phyloP scores from a whole-genome alignment of 1,140 invertebrate species.

The Gonioctena quinquepunctata region DNA sequence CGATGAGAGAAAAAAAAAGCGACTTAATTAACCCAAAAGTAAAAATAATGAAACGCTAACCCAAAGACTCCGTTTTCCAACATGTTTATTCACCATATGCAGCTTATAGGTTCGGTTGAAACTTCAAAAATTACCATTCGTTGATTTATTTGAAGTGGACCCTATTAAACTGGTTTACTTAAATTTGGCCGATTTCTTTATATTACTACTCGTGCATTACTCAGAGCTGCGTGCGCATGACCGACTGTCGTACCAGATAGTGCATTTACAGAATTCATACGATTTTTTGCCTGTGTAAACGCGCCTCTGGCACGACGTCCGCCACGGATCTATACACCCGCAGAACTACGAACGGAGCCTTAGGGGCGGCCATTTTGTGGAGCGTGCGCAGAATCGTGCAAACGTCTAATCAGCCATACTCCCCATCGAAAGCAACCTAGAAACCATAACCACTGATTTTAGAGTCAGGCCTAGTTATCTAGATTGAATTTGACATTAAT shows the following conservation, averaged over 20 bases:
- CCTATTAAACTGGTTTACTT: no score
- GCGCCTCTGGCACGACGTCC: conserved; percentile 92
- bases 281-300: conserved; percentile 80
- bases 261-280: conserved; percentile 95
- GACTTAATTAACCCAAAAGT: no score
- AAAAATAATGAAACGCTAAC: no score
- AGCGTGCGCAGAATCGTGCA: not conserved
- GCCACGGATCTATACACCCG: conserved; percentile 19
- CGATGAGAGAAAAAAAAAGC: no score
- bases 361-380: no score
- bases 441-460: conserved; percentile 5
- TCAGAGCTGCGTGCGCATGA: conserved; percentile 57
- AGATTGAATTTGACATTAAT: not conserved
- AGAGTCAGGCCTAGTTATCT: not conserved
- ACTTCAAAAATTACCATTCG: no score
- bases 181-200: no score
- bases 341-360: conserved; percentile 8
- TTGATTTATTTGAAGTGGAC: no score
- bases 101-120: no score
- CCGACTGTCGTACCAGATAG: conserved; percentile 98
- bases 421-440: conserved; percentile 10
- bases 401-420: conserved; percentile 6
- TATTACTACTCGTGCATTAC: not conserved
- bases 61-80: no score
- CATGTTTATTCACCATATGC: no score